These are phyloP conservation scores for Onychomys arenicola DNA, from an alignment of 2,797 vertebrate species.

Conservation along the genomic window DNA sequence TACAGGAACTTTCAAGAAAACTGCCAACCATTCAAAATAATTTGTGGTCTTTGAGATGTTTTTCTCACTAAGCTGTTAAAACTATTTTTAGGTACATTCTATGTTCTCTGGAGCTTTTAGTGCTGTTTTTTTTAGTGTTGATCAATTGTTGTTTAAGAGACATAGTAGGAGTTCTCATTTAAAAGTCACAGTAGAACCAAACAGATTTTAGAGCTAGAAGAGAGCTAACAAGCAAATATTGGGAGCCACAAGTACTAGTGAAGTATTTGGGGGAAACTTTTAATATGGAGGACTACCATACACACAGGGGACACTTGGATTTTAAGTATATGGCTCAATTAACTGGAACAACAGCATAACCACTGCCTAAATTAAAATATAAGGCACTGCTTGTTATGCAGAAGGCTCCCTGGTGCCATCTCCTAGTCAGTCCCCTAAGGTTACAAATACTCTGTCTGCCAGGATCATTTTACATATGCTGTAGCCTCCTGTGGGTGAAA, in stretches of 20 bases:
- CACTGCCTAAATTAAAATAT: conserved; percentile 5
- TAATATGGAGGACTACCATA: not conserved
- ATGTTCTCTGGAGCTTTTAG: conserved; percentile 76
- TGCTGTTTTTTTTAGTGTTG: conserved; percentile 73
- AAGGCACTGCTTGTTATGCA: not conserved
- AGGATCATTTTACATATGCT: not conserved
- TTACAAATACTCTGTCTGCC: not conserved
- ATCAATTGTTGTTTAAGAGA: conserved; percentile 76
- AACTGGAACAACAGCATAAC: not conserved
- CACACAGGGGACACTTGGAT: not conserved
- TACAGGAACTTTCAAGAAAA: conserved; percentile 64
- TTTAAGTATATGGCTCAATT: not conserved
- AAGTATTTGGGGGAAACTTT: not conserved
- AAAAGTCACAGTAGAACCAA: conserved; percentile 81
- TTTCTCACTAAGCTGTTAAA: conserved; percentile 69
- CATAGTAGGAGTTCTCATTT: conserved; percentile 74
- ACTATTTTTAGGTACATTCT: conserved; percentile 77
- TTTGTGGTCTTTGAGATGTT: conserved; percentile 60
- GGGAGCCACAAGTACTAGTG: conserved; percentile 25
- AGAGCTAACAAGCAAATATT: conserved; percentile 49
- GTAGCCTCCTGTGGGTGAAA: conserved; percentile 32
- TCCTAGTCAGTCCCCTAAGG: not conserved
- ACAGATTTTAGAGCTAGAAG: conserved; percentile 73
- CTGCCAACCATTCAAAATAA: conserved; percentile 62
- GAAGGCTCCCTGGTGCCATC: not conserved